Base-by-base conservation (phyloP, 2,888 invertebrate genomes). In the Rhagonycha lutea region DNA sequence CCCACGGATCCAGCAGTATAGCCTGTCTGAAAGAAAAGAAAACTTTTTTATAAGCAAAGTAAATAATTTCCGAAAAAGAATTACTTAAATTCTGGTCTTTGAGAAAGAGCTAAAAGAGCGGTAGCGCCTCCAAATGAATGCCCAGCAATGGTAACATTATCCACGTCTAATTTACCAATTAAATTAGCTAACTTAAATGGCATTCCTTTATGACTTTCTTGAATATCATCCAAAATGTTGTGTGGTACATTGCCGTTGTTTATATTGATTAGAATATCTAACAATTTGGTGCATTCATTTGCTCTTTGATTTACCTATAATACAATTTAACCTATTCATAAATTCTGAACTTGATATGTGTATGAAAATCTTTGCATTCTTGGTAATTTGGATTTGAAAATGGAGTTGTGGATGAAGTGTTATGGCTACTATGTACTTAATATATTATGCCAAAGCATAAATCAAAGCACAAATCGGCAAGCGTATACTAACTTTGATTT, bases 41-140 rank as follows among this genome's bases (percentile, higher is more conserved):
- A 68, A 76, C 70, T 61, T 76, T n/a, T 73, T 63, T 12, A 73
- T 60, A 14, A 75, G n/a, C 7, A 18, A 14, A 32, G 10, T 11
- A 71, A 12, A 47, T 24, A 8, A 24, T 12, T 61, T 24, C n/a
- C 18, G 18, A 26, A 18, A 32, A 72, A 32, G 26, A 60, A 4
- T 82, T 86, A 91, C 91, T 87, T 89, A 79, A 91, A 89, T 79
- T 91, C 86, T 26, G 85, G 83, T 76, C 92, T 90, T 72, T 87
- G 86, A 0, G 90, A 88, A 26, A 91, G 83, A 0, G 91, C 88
- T 26, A 90, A 87, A 3, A 93, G 83, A 10, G 91, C 88, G 0
- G 92, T 91, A 5, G 91, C 90, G 2, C 90, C 93, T 8, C 93
- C 93, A 86, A 93, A 93, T 0, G 92, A 92, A 85, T 93, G 93